Base-by-base conservation (phyloP, 2,113 vertebrate species). In the Dasyornis broadbenti region DNA sequence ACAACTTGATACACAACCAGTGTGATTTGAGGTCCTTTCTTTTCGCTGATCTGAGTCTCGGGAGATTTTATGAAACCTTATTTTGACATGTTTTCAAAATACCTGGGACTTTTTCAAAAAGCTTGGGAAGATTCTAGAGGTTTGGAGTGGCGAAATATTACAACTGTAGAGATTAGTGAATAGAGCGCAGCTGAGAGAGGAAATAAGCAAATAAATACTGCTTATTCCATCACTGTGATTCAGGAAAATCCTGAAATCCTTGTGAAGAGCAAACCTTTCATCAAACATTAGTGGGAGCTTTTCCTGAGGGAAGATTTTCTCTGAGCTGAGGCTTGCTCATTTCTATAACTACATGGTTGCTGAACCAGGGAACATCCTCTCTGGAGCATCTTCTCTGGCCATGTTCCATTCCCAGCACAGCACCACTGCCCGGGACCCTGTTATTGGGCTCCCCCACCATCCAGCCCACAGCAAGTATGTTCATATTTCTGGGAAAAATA, bases 401-500 rank as follows among this genome's bases (percentile, higher is more conserved):
- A 31, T 47, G 17, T 52, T 83, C 57, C 2, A 7, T 53, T 79
- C 10, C 50, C 68, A 83, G 72, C 2, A 1, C 2, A 9, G 23
- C 77, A 73, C 44, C 52, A 24, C 0, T 4, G 45, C 45, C 23
- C 4, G 2, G 28, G 40, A 68, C 50, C 42, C 61, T 49, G 37
- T 15, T 10, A 5, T 1, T 31, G 6, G 63, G 28, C 64, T 95
- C n/a, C 40, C 37, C 44, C 6, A 2, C 49, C 2, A 0, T 42
- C 66, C 71, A 68, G 64, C 26, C 66, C 66, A 49, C 71, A 61
- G 81, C 57, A 22, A 53, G 40, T n/a, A 15, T 5, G 1, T 91
- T 79, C 45, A 39, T 83, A 49, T 94, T 91, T 95, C 92, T 92
- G 91, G 91, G 91, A 90, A 94, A 80, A 80, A 56, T 72, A 90